Base-by-base conservation (phyloP, 37 sponge, comb jelly and placozoan genomes). In the Ianthella basta region DNA sequence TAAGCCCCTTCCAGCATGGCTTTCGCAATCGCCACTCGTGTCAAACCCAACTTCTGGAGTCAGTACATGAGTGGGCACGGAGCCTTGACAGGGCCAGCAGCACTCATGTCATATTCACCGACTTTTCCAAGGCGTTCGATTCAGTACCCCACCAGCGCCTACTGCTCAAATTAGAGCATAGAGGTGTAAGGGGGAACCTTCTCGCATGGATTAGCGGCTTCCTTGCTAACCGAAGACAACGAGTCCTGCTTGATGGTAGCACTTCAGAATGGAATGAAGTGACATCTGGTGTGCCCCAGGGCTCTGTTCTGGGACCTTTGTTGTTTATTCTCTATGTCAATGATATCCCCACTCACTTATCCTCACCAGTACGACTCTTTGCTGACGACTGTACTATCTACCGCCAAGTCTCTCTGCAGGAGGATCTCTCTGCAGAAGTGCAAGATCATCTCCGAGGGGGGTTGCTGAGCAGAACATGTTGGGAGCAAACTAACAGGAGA, bases 251-350 rank as follows among this genome's bases (percentile, higher is more conserved):
- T 4, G 55, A 83, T 74, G 78, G 78, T 23, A 1, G 18, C 79
- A 83, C 54, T 39, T 87, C 84, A 30, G 15, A 56, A 23, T 88
- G 88, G 88, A 1, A 33, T 4, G 19, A 37, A 5, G 83, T 89
- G 16, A 75, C 55, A 35, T 82, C 82, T 5, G 88, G 88, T 21
- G 82, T 87, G 30, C 88, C 82, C 21, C 88, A 87, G 27, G 88
- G 88, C 15, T 72, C 88, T 14, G 77, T 87, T 37, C 35, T 87
- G n/a, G 88, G 88, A 56, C 83, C 88, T 2, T n/a, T 87, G 16
- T 37, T 87, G 30, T 87, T 80, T 70, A 23, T 87, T 27, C 68
- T 89, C 23, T 89, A 89, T 54, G 55, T 84, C 39, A 79, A 84
- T 73, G 74, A 59, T 78, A 85, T 32, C 5, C 15, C 12, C 21